A percentile compares a stretch with the other conserved stretches of the same genome.
Evolutionary conservation across 2,113 vertebrate genomes (phyloP).

Genomic region (Brachyhypopomus gauderio): DNA sequence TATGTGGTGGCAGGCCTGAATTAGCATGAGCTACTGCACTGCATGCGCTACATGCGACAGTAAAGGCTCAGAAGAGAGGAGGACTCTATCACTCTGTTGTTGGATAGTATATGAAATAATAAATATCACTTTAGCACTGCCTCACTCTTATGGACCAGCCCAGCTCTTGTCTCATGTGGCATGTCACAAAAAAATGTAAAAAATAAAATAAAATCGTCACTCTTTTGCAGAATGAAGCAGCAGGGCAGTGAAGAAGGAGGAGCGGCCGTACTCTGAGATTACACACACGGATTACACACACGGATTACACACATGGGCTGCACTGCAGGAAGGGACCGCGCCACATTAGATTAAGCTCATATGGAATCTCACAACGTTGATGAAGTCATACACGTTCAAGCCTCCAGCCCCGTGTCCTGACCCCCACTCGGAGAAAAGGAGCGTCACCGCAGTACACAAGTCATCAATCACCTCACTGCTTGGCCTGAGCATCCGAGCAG

Average conservation of each 20-base stretch:
- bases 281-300: conserved; percentile 63
- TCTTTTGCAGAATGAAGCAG: conserved; percentile 38
- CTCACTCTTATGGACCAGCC: conserved; percentile 2
- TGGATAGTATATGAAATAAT: not conserved
- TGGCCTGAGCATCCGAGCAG: conserved; percentile 42
- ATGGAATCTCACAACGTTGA: conserved; percentile 54
- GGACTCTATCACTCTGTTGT: not conserved
- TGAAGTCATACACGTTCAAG: conserved; percentile 62
- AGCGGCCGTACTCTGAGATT: conserved; percentile 45
- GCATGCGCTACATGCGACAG: no score
- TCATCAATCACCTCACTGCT: conserved; percentile 70
- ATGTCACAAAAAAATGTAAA: no score
- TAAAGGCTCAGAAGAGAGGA: no score
- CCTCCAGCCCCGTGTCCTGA: conserved; percentile 52
- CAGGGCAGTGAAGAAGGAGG: conserved; percentile 48
- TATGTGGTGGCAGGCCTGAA: not conserved
- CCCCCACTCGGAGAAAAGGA: conserved; percentile 52
- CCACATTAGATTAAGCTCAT: conserved; percentile 67
- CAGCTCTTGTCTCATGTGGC: not conserved
- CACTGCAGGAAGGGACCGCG: conserved; percentile 52
- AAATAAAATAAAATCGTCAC: no score
- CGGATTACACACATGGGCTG: conserved; percentile 60
- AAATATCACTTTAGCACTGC: conserved; percentile 9
- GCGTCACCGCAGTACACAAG: conserved; percentile 64
- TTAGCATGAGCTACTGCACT: not conserved